Evolutionary conservation across 2,888 invertebrate species (phyloP).

Genomic region (Diarsia dahlii): DNA sequence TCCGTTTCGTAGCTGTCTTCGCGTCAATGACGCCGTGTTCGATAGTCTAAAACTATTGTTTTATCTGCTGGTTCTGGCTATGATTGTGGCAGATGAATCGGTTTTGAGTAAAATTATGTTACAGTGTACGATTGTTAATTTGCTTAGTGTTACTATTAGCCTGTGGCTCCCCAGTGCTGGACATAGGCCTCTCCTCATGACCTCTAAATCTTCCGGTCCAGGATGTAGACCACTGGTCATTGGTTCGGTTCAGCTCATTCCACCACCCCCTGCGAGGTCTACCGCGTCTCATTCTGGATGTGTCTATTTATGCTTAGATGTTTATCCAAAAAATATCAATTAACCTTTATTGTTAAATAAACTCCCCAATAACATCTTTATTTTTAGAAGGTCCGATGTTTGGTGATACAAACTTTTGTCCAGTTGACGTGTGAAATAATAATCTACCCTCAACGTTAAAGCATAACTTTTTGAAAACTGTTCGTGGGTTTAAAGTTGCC

Average conservation of each 20-base stretch:
- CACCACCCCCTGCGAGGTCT: no score
- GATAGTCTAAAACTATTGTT: constrained; percentile 15
- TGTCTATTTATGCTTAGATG: neutral
- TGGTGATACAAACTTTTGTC: constrained; percentile 20
- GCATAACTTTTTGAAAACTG: constrained; percentile 16
- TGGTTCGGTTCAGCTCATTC: no score
- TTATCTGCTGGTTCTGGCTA: neutral
- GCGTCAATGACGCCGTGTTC: constrained; percentile 32
- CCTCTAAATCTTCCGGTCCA: no score
- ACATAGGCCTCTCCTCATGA: no score
- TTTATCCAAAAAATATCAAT: neutral
- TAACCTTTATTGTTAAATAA: neutral
- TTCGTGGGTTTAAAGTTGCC: constrained; percentile 1
- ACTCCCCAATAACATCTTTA: neutral
- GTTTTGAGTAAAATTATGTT: neutral
- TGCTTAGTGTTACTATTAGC: neutral
- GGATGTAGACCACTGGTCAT: no score
- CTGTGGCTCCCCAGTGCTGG: no score
- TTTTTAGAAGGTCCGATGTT: neutral
- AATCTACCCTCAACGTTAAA: neutral
- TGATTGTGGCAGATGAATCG: neutral
- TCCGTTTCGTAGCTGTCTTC: constrained; percentile 48
- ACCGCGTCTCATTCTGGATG: no score
- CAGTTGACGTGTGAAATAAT: constrained; percentile 2
- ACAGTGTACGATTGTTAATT: neutral